Base-by-base conservation (phyloP, 1,140 invertebrate genomes). In the Drosophila nikananu region DNA sequence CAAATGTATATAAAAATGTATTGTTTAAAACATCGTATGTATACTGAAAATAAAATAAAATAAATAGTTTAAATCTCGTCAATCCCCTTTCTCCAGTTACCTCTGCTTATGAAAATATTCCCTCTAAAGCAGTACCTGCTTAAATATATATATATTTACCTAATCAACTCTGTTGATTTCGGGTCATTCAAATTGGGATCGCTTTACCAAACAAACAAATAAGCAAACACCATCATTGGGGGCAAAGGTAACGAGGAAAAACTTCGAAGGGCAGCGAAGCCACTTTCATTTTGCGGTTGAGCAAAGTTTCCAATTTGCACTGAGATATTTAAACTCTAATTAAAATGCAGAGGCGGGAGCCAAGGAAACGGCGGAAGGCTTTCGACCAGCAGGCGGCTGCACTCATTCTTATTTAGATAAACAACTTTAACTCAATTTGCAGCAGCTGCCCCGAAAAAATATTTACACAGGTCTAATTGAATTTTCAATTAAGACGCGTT, bases 391-490 rank as follows among this genome's bases (percentile, higher is more conserved):
- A 44, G 41, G 66, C 73, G 41, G 66, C 73, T 87, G 81, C 84
- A 89, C 44, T 79, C 75, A 57, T 77, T 60, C 59, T 89, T 90
- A 86, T 89, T 90, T 89, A 89, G 86, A 89, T 84, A 90, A 89
- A 86, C 79, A 86, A 80, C 66, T 83, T 80, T 87, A 86, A 87
- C 84, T 89, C 81, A 87, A 89, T 89, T 86, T 86, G 77, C 71
- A 73, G 68, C 83, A 78, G 61, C 72, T 66, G 77, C 68, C 77
- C 68, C 75, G 51, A 90, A 82, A 90, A 86, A 90, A 90, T 90
- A 90, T 90, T 90, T 90, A 89, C 81, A 77, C 86, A 90, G 86
- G 82, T 90, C 84, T 90, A 90, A 90, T 90, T 90, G 86, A 90
- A 90, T 90, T 90, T 90, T 90, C 86, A 90, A 89, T 90, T 90